A percentile compares a stretch with the other conserved stretches of the same genome.
Conservation (phyloP, 2,888 invertebrate species). For the Nephrotoma flavescens region DNA sequence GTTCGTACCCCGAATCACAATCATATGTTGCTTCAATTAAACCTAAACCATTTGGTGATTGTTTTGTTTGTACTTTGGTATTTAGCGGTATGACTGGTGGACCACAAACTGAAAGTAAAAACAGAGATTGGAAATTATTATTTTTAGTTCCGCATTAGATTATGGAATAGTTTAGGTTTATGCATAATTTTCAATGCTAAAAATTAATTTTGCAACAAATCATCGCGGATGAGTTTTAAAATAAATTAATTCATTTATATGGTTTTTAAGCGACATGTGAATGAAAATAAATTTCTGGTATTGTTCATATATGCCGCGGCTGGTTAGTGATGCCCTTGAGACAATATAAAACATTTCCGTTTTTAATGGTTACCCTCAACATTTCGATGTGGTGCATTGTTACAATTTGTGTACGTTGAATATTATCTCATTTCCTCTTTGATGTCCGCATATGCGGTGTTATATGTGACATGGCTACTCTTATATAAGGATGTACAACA, state of each 20-base stretch:
- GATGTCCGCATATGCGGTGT: not conserved
- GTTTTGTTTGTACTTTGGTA: constrained; percentile 43
- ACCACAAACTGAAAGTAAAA: constrained; percentile 42
- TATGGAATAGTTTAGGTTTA: not conserved
- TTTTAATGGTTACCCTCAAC: not conserved
- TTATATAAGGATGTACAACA: not conserved
- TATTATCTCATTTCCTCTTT: not conserved
- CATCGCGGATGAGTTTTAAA: not conserved
- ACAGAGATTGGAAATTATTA: not conserved
- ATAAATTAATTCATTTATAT: not conserved
- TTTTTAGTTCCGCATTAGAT: not conserved
- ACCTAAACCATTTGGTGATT: constrained; percentile 35
- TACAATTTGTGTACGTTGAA: not conserved
- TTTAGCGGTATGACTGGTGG: constrained; percentile 77
- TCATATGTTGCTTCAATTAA: constrained; percentile 55
- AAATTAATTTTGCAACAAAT: not conserved
- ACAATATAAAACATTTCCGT: not conserved
- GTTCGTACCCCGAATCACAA: constrained; percentile 79
- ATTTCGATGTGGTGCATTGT: not conserved
- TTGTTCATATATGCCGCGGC: not conserved
- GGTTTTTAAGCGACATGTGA: not conserved
- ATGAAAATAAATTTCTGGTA: not conserved
- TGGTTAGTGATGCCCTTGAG: not conserved
- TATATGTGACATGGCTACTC: not conserved
- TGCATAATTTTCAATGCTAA: not conserved